Conservation (phyloP, 1,140 invertebrate genomes). For the Solenopsis invicta region DNA sequence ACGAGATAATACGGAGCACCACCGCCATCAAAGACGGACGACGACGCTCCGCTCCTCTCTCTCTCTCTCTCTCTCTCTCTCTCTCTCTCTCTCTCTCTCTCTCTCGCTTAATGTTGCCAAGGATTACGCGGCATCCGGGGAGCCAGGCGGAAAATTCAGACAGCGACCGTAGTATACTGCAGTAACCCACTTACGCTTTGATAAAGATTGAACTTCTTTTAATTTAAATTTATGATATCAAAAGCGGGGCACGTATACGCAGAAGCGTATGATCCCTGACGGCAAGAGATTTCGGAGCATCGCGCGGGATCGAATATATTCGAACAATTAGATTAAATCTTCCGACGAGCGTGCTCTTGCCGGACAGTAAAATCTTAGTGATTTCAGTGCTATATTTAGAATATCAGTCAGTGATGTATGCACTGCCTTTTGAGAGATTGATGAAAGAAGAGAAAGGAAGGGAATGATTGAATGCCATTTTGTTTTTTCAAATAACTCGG, state of each 20-base stretch:
- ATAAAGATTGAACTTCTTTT: conserved; percentile 34
- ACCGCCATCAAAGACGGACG: conserved; percentile 44
- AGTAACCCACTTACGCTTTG: conserved; percentile 33
- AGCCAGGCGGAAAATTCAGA: conserved; percentile 30
- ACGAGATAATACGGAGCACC: conserved; percentile 43
- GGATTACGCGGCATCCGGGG: not conserved
- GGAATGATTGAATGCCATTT: too few relatives aligned
- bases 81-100: not conserved
- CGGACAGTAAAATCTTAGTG: too few relatives aligned
- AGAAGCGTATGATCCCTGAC: not conserved
- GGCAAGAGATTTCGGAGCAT: not conserved
- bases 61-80: not conserved
- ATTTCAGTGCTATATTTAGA: too few relatives aligned
- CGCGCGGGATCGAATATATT: not conserved
- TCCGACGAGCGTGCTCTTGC: not conserved
- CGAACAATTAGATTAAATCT: conserved; percentile 4
- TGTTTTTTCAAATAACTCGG: too few relatives aligned
- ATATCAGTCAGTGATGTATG: too few relatives aligned
- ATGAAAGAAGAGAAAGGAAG: too few relatives aligned
- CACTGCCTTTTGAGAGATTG: too few relatives aligned
- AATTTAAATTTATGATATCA: conserved; percentile 22
- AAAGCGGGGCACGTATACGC: not conserved
- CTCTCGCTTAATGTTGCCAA: not conserved
- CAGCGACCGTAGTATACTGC: not conserved
- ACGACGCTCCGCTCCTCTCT: not conserved